Conservation (phyloP, 2,113 vertebrate genomes). For the Acrocephalus arundinaceus region DNA sequence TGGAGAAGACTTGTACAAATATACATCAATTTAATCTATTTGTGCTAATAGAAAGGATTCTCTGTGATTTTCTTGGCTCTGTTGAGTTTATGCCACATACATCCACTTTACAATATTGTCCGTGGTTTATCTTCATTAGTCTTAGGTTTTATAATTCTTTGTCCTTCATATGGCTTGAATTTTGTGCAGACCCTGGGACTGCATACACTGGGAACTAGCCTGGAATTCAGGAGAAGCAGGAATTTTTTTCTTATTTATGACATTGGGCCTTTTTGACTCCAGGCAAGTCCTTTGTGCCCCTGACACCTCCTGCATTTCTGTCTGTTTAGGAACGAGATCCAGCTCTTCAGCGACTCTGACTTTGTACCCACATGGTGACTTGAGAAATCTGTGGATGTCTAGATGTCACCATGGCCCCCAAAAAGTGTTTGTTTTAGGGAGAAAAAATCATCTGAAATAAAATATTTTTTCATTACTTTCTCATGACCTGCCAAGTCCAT, state of each 20-base stretch:
- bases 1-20: neutral
- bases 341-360: neutral
- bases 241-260: neutral
- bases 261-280: neutral
- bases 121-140: neutral
- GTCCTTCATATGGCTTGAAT: conserved; percentile 6
- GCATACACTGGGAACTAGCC: neutral
- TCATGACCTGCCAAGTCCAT: neutral
- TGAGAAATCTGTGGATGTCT: neutral
- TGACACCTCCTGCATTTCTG: neutral
- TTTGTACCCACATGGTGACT: neutral
- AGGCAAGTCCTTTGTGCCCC: neutral
- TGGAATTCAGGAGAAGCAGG: neutral
- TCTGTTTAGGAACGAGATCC: neutral
- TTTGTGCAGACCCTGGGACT: neutral
- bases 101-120: neutral
- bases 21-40: neutral
- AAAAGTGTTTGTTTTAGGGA: neutral
- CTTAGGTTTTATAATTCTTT: neutral
- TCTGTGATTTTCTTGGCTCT: neutral
- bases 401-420: neutral
- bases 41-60: neutral
- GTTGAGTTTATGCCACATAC: neutral
- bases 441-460: neutral
- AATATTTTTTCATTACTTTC: neutral